Evolutionary conservation across 2,888 invertebrate genomes (phyloP), one percentile per base, ranked within the genome.

Genomic region (Tenthredo mesomela): DNA sequence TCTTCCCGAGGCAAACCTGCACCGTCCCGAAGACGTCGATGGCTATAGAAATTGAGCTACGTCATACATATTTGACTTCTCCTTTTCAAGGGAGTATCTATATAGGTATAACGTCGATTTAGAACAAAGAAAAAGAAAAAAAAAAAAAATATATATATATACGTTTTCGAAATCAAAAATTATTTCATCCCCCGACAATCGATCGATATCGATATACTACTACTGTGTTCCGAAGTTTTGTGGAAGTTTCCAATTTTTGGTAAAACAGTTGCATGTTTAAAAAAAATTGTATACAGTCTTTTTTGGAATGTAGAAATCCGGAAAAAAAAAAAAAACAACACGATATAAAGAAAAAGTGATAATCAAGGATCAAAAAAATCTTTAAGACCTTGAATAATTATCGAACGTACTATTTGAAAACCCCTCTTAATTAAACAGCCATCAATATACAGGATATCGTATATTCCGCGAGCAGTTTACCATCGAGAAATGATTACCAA

Each of bases 401-500:
- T 50, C 50, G 0, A 50, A 50, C n/a, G 50, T 50, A 54, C n/a
- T 54, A 54, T 54, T 54, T n/a, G 33, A 6, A n/a, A 54, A 54
- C 7, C n/a, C 54, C n/a, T 5, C 7, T 15, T n/a, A n/a, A 54
- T 61, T 0, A 61, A 25, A 61, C 21, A 10, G 25, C 25, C 61
- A 61, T 61, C 25, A 25, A 12, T 25, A 61, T 61, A 25, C 25
- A 61, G 21, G 6, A 6, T 58, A 7, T 25, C 7, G 18, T 61
- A 61, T 61, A 61, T 61, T 25, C 10, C n/a, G 21, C 61, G 21
- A 7, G 10, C 9, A 61, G 70, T 37, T 37, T 18, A 40, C 40
- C 70, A 40, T 40, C 37, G 37, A 40, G 40, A 40, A 37, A n/a
- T 43, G 15, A 40, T 47, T 91, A 90, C 91, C 90, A 90, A 91